Evolutionary conservation across 2,113 vertebrate species (phyloP), one percentile per base, ranked within the genome.

Genomic region (Ardeotis arabs): DNA sequence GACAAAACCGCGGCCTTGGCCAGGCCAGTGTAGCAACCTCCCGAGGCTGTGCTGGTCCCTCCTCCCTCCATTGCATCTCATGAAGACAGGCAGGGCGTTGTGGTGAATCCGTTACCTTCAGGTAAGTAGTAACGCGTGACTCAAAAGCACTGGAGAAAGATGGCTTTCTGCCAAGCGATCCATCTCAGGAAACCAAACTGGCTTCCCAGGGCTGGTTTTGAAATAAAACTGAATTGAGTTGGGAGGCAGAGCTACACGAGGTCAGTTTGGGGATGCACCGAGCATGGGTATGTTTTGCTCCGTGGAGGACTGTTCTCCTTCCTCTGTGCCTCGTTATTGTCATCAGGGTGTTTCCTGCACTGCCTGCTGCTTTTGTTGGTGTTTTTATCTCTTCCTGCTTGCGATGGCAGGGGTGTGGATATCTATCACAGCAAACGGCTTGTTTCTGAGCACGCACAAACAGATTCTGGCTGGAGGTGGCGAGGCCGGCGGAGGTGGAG

Each of bases 341-440:
- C 66, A 81, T 41, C 70, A 74, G 77, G 87, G 92, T 72, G 94
- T 92, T 95, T 95, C 95, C 94, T 95, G 94, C 82, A 9, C 68
- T 76, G 78, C 75, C 74, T 87, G 82, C 67, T 81, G 92, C 53
- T 73, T 69, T 49, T 74, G 23, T 6, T 86, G 67, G 27, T 87
- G 79, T 37, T 91, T 90, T 90, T 93, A 53, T 93, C 93, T 97
- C 92, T 97, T 94, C 82, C 80, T 80, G 72, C 10, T 3, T 27
- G 68, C 3, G 4, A 49, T 79, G 93, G 66, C 83, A 88, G 25
- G 86, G 44, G 72, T 49, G 68, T 77, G 90, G 64, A 75, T 64
- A 81, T 59, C 72, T 87, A 18, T 91, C 69, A 73, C 8, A 4
- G 75, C 33, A 50, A 70, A 33, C 3, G 1, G 21, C 17, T 11